Base-by-base conservation (phyloP, 2,797 vertebrate genomes). In the Trematomus bernacchii region DNA sequence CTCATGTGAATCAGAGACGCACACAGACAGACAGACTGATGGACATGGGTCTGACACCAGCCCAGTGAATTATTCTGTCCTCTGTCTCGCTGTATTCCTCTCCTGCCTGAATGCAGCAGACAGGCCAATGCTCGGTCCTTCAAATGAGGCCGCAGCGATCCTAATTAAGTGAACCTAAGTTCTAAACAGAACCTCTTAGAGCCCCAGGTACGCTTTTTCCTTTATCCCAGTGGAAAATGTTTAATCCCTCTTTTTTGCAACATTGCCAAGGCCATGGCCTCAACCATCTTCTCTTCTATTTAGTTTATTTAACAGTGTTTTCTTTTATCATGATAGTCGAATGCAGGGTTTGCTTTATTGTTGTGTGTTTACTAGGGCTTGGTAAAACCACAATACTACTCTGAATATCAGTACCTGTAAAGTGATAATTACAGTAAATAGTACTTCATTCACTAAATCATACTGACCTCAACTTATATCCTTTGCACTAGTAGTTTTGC, bases 1-100 rank as follows among this genome's bases (percentile, higher is more conserved):
- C 72, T 81, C 68, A 59, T 85, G 82, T 84, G 89, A 88, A 77
- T 84, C 71, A 84, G 71, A 71, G 79, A 80, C n/a, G n/a, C 58
- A 46, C 80, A 84, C 72, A 52, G 82, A 79, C 75, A 27, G 85
- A 79, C 75, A 21, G 67, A 76, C 73, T 67, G 70, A 85, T 43
- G 52, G 84, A 86, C 81, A 68, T 30, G 66, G 53, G 69, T 83
- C 76, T 71, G 60, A 84, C 68, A 80, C 66, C 74, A 72, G 65
- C 58, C 75, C 69, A 71, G 59, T 69, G 51, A 76, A 77, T 83
- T 60, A 61, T 70, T 76, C 52, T 66, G 64, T 66, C 76, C 65
- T 76, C 75, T 52, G 61, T 75, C 27, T 55, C 42, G 65, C 68
- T 64, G 64, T 57, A 44, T 77, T 77, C 63, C 63, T 65, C 61